Percentiles rank a stretch among this genome's conserved stretches.
Evolutionary conservation across 2,797 vertebrate genomes (phyloP).

Genomic region (Betta splendens): DNA sequence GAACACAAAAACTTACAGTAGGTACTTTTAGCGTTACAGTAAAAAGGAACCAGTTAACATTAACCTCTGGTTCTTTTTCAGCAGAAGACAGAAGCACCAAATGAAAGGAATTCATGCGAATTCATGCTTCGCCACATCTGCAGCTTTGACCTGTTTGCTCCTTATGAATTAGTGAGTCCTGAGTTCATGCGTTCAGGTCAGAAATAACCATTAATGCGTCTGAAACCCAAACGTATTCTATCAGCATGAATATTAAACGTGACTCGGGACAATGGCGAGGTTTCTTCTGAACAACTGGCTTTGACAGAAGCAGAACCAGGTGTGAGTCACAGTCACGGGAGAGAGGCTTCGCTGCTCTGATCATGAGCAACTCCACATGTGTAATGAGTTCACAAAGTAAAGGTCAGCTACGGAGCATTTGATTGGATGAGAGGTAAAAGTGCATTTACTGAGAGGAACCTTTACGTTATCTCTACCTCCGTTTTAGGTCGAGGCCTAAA

Average conservation of each 20-base stretch:
- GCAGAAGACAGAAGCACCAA: not conserved
- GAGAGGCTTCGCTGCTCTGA: no score
- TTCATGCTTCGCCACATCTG: not conserved
- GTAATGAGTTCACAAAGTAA: not conserved
- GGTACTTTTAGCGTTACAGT: constrained; percentile 25
- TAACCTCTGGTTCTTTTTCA: constrained; percentile 12
- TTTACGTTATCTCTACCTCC: fast-evolving
- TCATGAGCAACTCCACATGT: no score
- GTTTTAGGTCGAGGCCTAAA: not conserved
- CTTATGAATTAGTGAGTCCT: not conserved
- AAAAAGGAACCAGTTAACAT: constrained; percentile 27
- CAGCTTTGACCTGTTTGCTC: not conserved
- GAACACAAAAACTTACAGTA: constrained; percentile 18
- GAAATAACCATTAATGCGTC: fast-evolving
- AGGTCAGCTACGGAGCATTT: not conserved
- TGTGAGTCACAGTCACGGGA: no score
- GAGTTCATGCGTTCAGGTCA: no score
- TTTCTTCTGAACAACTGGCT: no score
- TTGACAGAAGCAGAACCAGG: no score
- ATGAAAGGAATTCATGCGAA: not conserved
- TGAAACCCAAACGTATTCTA: no score
- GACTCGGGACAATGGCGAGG: no score
- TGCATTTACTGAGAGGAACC: not conserved
- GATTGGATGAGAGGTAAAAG: constrained; percentile 3
- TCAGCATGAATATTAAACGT: no score